phyloP scores from a whole-genome alignment of 2,888 invertebrate species.

The Heliothis peltigera region DNA sequence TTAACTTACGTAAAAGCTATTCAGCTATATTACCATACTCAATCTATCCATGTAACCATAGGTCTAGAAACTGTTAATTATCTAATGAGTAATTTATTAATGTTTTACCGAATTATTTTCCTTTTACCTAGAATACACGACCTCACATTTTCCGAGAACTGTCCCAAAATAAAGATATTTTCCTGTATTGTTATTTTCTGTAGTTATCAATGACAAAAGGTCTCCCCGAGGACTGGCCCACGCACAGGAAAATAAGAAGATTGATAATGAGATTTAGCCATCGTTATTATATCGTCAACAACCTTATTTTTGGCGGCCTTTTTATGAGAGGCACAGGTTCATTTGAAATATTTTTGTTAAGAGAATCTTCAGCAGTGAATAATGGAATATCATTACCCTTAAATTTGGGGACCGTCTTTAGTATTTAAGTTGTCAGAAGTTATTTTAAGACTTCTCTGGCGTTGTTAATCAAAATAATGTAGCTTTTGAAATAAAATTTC shows the following conservation, averaged over 20 bases:
- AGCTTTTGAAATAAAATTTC: too few relatives aligned
- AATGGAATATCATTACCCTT: background rate
- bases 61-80: background rate
- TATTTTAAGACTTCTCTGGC: too few relatives aligned
- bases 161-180: slow-evolving; percentile 21
- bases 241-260: background rate
- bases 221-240: background rate
- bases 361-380: background rate
- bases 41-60: too few relatives aligned
- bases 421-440: too few relatives aligned
- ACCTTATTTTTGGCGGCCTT: background rate
- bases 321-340: background rate
- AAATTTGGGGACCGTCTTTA: too few relatives aligned
- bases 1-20: too few relatives aligned
- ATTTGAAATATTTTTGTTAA: background rate
- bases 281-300: background rate
- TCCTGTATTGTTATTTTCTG: slow-evolving; percentile 27
- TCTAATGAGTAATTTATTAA: background rate
- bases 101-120: slow-evolving; percentile 11
- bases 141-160: background rate
- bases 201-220: slow-evolving; percentile 25
- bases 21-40: too few relatives aligned
- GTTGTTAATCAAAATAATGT: too few relatives aligned
- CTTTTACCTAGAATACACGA: slow-evolving; percentile 24
- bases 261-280: slow-evolving; percentile 12